phyloP scores from a whole-genome alignment of 2,888 invertebrate species.

The Tachystola acroxantha region DNA sequence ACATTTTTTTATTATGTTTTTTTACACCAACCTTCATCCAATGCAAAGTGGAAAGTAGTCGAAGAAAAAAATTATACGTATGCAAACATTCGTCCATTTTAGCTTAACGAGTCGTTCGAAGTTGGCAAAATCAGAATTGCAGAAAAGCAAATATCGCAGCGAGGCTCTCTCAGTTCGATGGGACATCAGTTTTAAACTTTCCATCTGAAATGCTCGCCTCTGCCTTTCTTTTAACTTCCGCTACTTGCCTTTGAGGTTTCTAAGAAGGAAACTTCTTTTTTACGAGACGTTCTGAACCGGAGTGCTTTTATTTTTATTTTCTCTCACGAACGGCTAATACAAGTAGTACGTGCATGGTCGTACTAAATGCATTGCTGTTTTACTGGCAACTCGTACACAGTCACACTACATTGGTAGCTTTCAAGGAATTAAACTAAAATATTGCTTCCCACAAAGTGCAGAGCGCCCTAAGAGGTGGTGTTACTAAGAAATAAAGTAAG shows the following conservation, averaged over 20 bases:
- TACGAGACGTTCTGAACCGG: constrained; percentile 35
- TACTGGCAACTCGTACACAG: background rate
- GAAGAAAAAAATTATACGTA: no score
- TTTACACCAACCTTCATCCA: no score
- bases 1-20: no score
- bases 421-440: constrained; percentile 1
- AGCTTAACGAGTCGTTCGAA: constrained; percentile 26
- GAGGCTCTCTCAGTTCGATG: constrained; percentile 47
- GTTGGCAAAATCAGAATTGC: constrained; percentile 33
- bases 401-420: constrained; percentile 5
- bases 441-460: background rate
- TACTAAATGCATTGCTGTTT: background rate
- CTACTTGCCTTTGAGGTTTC: constrained; percentile 58
- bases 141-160: constrained; percentile 33
- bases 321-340: constrained; percentile 18
- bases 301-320: constrained; percentile 41
- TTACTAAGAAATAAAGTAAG: no score
- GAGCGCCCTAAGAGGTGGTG: background rate
- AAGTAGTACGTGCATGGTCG: background rate
- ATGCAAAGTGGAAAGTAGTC: no score
- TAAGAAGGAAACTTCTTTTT: constrained; percentile 50
- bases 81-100: constrained; percentile 6
- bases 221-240: constrained; percentile 60
- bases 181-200: constrained; percentile 49
- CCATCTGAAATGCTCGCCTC: constrained; percentile 49